Evolutionary conservation across 2,113 vertebrate species (phyloP).

Genomic region (Clinocottus analis): DNA sequence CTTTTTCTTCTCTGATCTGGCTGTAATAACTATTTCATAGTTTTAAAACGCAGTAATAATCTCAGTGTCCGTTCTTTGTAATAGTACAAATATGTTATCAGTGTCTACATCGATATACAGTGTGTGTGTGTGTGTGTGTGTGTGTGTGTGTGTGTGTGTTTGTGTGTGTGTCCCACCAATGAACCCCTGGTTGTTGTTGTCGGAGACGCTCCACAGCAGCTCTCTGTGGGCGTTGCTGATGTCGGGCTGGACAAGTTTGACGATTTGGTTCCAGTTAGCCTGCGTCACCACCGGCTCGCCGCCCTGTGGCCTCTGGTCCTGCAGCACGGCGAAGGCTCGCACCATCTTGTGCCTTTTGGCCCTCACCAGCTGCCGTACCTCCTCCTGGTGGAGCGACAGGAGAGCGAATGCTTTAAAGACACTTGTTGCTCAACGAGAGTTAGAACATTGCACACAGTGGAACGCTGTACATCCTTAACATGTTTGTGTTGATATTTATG

Average conservation of each 20-base stretch:
- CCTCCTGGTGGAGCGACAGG: slow-evolving; percentile 83
- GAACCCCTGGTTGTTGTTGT: slow-evolving; percentile 84
- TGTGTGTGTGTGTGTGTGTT: not conserved
- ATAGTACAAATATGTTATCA: too few relatives aligned
- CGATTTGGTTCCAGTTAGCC: slow-evolving; percentile 86
- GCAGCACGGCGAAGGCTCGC: slow-evolving; percentile 90
- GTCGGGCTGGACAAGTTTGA: slow-evolving; percentile 85
- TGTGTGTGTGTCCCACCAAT: slow-evolving; percentile 82
- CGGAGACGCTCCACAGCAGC: slow-evolving; percentile 88
- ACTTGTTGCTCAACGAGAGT: too few relatives aligned
- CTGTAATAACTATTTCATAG: too few relatives aligned
- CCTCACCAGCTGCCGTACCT: slow-evolving; percentile 90
- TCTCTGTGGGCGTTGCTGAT: slow-evolving; percentile 87
- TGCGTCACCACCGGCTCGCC: slow-evolving; percentile 83
- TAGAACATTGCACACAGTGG: not conserved
- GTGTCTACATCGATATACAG: too few relatives aligned
- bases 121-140: too few relatives aligned
- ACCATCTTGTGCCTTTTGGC: slow-evolving; percentile 92
- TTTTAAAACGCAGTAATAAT: too few relatives aligned
- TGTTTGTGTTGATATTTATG: not conserved
- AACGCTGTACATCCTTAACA: not conserved
- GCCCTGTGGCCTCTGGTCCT: slow-evolving; percentile 81
- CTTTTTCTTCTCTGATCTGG: too few relatives aligned
- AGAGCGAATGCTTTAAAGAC: not conserved
- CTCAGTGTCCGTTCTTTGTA: too few relatives aligned